A percentile compares a stretch with the other conserved stretches of the same genome.
phyloP scores from a whole-genome alignment of 2,888 invertebrate species.

The Eilema griseolum region DNA sequence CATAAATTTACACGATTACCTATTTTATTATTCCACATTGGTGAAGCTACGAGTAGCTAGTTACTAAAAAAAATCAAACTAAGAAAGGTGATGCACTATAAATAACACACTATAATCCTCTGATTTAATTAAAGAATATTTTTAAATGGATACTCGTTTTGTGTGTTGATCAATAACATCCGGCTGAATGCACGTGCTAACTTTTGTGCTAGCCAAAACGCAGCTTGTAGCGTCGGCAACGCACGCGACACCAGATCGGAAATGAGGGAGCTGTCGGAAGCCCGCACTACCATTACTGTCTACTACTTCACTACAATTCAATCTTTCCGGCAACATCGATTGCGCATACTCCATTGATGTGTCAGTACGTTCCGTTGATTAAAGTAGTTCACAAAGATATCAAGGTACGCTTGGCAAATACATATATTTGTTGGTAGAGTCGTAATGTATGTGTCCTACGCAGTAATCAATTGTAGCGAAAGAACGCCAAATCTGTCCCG shows the following conservation, averaged over 20 bases:
- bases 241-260: conserved; percentile 70
- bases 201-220: conserved; percentile 54
- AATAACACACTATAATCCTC: not conserved
- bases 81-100: not conserved
- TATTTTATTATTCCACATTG: not conserved
- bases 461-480: conserved; percentile 71
- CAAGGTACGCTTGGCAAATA: conserved; percentile 21
- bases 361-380: not conserved
- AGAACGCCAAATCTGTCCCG: conserved; percentile 72
- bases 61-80: not conserved
- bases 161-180: conserved; percentile 65
- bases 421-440: conserved; percentile 18
- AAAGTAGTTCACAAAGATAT: conserved; percentile 7
- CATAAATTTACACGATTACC: not conserved
- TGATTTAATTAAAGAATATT: conserved; percentile 38
- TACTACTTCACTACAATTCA: conserved; percentile 38
- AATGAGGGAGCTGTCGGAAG: conserved; percentile 72
- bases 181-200: conserved; percentile 66
- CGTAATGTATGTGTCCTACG: conserved; percentile 52
- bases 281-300: conserved; percentile 65
- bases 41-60: not conserved
- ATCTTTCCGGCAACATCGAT: conserved; percentile 40
- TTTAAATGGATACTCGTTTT: conserved; percentile 41
- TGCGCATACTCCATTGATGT: conserved; percentile 48
- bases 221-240: conserved; percentile 52